phyloP scores from a whole-genome alignment of 2,888 invertebrate species.

The Harpalus rufipes region DNA sequence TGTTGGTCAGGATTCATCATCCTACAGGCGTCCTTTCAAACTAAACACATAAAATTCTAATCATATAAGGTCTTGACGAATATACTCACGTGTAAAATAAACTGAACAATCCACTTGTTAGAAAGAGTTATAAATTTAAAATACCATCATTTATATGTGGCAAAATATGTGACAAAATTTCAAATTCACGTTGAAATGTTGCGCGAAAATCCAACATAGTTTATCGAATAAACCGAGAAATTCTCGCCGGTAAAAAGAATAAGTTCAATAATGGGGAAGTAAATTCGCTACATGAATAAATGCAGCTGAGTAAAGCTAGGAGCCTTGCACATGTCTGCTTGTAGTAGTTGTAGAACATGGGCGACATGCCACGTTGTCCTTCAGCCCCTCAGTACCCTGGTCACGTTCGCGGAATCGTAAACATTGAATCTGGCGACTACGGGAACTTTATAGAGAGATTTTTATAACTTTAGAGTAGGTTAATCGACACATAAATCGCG shows the following conservation, averaged over 20 bases:
- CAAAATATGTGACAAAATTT: constrained; percentile 3
- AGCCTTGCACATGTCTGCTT: constrained; percentile 35
- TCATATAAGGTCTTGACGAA: background rate
- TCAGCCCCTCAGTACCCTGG: constrained; percentile 10
- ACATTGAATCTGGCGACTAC: constrained; percentile 62
- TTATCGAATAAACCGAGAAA: background rate
- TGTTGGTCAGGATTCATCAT: too few relatives aligned
- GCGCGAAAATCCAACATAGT: constrained; percentile 6
- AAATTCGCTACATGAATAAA: constrained; percentile 44
- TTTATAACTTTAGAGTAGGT: constrained; percentile 68
- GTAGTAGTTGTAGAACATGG: constrained; percentile 26
- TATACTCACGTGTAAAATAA: background rate
- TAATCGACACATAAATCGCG: constrained; percentile 67
- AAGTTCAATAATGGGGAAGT: constrained; percentile 33
- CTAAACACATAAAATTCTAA: background rate
- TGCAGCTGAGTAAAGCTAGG: background rate
- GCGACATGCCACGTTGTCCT: background rate
- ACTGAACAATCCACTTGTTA: background rate
- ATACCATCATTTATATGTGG: background rate
- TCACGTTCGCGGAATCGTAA: constrained; percentile 63
- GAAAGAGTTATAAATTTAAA: background rate
- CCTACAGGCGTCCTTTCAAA: too few relatives aligned
- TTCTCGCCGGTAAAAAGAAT: constrained; percentile 7
- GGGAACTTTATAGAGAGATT: constrained; percentile 66
- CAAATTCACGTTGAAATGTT: background rate